These are phyloP conservation scores for Rhizomys pruinosus DNA, from an alignment of 2,113 vertebrate species.

Conservation along the genomic window DNA sequence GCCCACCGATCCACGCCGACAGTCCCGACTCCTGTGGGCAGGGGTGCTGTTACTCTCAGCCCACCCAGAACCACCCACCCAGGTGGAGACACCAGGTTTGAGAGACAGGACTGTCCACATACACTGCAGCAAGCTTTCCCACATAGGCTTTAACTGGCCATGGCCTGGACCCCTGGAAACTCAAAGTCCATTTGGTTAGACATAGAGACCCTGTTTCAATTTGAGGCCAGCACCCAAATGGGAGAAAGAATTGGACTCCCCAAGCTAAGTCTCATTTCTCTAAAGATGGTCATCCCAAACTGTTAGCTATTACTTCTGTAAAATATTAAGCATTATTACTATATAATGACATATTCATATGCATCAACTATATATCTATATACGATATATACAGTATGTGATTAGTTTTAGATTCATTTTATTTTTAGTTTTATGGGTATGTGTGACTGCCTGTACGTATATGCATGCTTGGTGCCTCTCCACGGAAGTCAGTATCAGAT, in stretches of 20 bases:
- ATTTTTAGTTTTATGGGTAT: too few species aligned
- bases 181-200: not conserved
- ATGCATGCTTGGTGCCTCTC: too few species aligned
- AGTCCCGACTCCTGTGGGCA: constrained; percentile 93
- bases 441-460: too few species aligned
- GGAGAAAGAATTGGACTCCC: not conserved
- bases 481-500: too few species aligned
- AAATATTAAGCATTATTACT: not conserved
- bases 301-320: not conserved
- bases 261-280: not conserved
- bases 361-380: not conserved
- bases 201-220: not conserved
- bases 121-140: not conserved
- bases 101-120: not conserved
- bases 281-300: not conserved
- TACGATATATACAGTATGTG: not conserved
- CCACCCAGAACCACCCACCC: not conserved
- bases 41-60: not conserved
- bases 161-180: not conserved
- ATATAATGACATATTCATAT: not conserved
- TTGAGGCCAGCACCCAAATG: not conserved
- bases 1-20: constrained; percentile 94
- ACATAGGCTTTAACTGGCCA: not conserved
- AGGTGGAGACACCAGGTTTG: not conserved
- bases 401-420: too few species aligned